A percentile compares a stretch with the other conserved stretches of the same genome.
Conservation (phyloP, 1,140 invertebrate species). For the Cydia fagiglandana region DNA sequence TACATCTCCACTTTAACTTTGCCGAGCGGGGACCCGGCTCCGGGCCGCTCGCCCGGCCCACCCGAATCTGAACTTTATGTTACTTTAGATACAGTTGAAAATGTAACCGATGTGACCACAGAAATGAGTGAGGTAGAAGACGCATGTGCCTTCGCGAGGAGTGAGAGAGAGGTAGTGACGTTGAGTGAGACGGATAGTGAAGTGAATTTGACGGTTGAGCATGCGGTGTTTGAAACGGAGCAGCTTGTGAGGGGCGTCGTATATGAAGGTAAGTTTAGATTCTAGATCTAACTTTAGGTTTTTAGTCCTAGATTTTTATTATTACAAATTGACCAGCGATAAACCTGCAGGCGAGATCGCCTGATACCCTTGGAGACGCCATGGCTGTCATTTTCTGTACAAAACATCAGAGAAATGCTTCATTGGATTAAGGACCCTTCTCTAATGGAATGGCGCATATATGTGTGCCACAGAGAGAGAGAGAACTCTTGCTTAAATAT, state of each 20-base stretch:
- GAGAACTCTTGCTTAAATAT: too few species aligned
- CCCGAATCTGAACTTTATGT: slow-evolving; percentile 42
- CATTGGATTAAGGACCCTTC: too few species aligned
- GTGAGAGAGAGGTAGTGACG: slow-evolving; percentile 69
- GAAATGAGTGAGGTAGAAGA: slow-evolving; percentile 44
- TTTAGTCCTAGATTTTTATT: neutral
- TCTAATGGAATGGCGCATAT: too few species aligned
- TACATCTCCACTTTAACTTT: slow-evolving; percentile 64
- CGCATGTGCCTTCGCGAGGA: slow-evolving; percentile 66
- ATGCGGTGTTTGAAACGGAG: slow-evolving; percentile 64
- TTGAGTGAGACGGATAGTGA: slow-evolving; percentile 66
- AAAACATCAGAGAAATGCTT: too few species aligned
- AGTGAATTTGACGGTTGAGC: slow-evolving; percentile 64
- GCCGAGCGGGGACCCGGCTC: slow-evolving; percentile 68
- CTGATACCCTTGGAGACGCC: too few species aligned
- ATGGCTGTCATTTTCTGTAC: too few species aligned
- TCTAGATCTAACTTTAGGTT: neutral
- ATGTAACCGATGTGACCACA: slow-evolving; percentile 47
- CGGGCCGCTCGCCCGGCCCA: slow-evolving; percentile 69
- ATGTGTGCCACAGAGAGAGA: too few species aligned
- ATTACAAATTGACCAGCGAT: too few species aligned
- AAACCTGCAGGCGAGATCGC: too few species aligned
- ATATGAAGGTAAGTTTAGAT: slow-evolving; percentile 67
- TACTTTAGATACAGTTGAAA: slow-evolving; percentile 44
- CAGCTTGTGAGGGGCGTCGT: slow-evolving; percentile 66